These are phyloP conservation scores for Penaeus japonicus DNA, from an alignment of 1,140 invertebrate genomes.

Conservation along the genomic window DNA sequence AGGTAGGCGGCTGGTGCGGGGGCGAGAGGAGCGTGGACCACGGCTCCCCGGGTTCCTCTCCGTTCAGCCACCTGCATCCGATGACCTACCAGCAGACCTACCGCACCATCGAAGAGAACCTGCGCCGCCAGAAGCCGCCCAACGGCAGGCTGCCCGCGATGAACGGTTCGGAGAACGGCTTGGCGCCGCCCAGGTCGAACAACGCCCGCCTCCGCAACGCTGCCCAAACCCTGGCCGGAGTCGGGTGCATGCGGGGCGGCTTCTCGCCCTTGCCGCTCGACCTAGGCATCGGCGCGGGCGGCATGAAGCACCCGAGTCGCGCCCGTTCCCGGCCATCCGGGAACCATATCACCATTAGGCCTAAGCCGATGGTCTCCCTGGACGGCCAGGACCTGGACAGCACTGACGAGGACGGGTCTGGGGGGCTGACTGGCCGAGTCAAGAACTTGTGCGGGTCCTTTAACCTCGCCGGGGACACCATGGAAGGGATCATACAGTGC, in stretches of 20 bases:
- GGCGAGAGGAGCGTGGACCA: constrained; percentile 32
- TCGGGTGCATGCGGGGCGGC: constrained; percentile 3
- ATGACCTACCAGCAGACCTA: background rate
- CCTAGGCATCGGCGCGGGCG: background rate
- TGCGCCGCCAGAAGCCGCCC: background rate
- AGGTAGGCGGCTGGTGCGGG: background rate
- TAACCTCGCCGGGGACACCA: constrained; percentile 85
- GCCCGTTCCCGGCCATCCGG: constrained; percentile 50
- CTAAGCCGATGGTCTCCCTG: constrained; percentile 20
- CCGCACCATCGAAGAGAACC: background rate
- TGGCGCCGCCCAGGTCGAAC: background rate
- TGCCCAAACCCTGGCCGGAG: constrained; percentile 28
- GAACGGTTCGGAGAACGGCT: background rate
- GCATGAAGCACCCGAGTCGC: background rate
- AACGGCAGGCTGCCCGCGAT: background rate
- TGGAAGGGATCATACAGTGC: constrained; percentile 92
- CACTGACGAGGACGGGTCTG: background rate
- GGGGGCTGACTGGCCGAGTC: constrained; percentile 64
- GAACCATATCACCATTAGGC: constrained; percentile 56
- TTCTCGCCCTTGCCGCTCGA: constrained; percentile 14
- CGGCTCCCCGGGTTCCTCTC: background rate
- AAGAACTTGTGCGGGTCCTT: constrained; percentile 85
- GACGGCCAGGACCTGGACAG: background rate
- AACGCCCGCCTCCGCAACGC: constrained; percentile 34
- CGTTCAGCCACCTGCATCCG: background rate